Percentiles rank a stretch among this genome's conserved stretches.
These are phyloP conservation scores for Aurelia aurita complex sp. Pacific DNA, from an alignment of 30 jellyfish, hydroid and myxozoan genomes.

Conservation along the genomic window DNA sequence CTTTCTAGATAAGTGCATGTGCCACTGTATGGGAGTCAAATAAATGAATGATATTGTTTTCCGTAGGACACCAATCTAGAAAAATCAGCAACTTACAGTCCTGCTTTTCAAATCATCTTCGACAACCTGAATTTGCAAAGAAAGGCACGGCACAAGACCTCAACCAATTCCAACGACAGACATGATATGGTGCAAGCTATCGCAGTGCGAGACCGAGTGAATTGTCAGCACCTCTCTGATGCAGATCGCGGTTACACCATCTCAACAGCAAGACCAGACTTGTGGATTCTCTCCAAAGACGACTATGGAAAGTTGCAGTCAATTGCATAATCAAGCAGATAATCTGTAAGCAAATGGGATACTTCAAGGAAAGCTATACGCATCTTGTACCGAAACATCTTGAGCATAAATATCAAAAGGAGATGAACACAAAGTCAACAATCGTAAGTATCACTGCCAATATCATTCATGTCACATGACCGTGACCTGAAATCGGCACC, in stretches of 20 bases:
- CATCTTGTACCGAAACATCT: not conserved
- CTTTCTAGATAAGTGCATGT: too few relatives aligned
- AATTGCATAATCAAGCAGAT: not conserved
- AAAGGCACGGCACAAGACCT: too few relatives aligned
- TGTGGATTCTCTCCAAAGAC: not conserved
- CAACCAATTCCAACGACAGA: not conserved
- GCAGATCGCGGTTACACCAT: not conserved
- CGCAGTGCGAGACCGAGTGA: slow-evolving; percentile 3
- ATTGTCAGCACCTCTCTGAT: not conserved
- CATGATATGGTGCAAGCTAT: slow-evolving; percentile 9
- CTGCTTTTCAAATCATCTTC: too few relatives aligned
- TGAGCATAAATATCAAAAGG: not conserved
- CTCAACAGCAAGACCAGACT: not conserved
- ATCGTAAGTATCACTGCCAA: slow-evolving; percentile 10
- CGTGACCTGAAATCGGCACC: too few relatives aligned
- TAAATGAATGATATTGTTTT: too few relatives aligned
- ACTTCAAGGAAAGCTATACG: not conserved
- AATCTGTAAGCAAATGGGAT: not conserved
- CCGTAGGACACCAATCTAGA: too few relatives aligned
- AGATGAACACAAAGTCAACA: not conserved
- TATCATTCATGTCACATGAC: too few relatives aligned
- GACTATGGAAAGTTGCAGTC: not conserved
- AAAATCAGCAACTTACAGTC: too few relatives aligned
- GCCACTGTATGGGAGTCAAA: too few relatives aligned
- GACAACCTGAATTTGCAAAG: too few relatives aligned